A percentile compares a stretch with the other conserved stretches of the same genome.
Conservation (phyloP, 1,140 invertebrate genomes). For the Episyrphus balteatus region DNA sequence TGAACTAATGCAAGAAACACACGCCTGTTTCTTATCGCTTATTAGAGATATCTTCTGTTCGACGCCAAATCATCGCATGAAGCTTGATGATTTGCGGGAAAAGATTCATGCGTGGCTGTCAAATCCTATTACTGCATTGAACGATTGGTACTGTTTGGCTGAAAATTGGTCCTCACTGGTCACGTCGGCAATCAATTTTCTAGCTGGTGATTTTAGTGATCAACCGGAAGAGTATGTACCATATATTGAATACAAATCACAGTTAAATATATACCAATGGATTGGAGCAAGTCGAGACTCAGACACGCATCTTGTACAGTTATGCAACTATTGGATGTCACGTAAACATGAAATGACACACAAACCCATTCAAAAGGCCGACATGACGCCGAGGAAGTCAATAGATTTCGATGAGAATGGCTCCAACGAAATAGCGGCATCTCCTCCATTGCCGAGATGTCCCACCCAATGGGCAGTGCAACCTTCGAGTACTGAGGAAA, state of each 20-base stretch:
- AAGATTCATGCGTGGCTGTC: slow-evolving; percentile 68
- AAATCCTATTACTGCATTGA: slow-evolving; percentile 67
- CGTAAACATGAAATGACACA: slow-evolving; percentile 41
- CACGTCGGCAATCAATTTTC: slow-evolving; percentile 70
- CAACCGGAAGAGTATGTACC: slow-evolving; percentile 84
- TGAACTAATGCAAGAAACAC: slow-evolving; percentile 59
- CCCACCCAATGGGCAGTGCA: slow-evolving; percentile 70
- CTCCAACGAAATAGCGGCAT: slow-evolving; percentile 25
- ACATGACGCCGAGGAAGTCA: not conserved
- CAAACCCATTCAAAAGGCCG: slow-evolving; percentile 1
- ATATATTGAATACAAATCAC: slow-evolving; percentile 78
- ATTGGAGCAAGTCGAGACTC: slow-evolving; percentile 89
- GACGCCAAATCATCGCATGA: slow-evolving; percentile 69
- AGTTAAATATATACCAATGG: slow-evolving; percentile 73
- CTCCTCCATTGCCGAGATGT: slow-evolving; percentile 51
- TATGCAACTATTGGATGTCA: slow-evolving; percentile 68
- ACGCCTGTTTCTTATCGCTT: slow-evolving; percentile 71
- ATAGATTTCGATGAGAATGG: slow-evolving; percentile 29
- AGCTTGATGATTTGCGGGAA: slow-evolving; percentile 58
- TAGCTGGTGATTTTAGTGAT: slow-evolving; percentile 73
- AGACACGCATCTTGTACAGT: slow-evolving; percentile 60
- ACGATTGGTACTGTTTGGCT: slow-evolving; percentile 62
- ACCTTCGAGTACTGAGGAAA: slow-evolving; percentile 64
- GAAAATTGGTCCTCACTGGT: slow-evolving; percentile 71
- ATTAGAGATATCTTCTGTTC: slow-evolving; percentile 72